These are phyloP conservation scores for Steinernema carpocapsae DNA, from an alignment of 2,888 invertebrate genomes.

Conservation along the genomic window DNA sequence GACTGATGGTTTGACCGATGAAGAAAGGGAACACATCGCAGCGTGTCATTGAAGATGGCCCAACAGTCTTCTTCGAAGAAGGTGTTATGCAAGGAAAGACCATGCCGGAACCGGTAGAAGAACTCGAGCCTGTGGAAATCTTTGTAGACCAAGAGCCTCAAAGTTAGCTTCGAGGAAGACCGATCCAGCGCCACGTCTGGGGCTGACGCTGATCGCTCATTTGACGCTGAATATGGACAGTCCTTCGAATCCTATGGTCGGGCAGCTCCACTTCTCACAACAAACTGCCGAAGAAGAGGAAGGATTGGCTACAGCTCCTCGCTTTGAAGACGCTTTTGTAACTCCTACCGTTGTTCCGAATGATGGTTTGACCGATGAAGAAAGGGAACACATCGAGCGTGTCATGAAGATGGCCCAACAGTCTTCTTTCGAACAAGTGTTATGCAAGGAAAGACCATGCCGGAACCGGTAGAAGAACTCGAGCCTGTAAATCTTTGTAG, in stretches of 20 bases:
- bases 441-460: no score
- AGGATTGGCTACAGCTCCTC: no score
- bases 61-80: conserved; percentile 41
- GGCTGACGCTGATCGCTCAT: conserved; percentile 37
- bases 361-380: conserved; percentile 56
- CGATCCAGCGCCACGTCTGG: conserved; percentile 40
- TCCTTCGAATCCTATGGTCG: conserved; percentile 35
- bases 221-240: conserved; percentile 24
- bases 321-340: conserved; percentile 1
- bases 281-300: conserved; percentile 36
- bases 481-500: conserved; percentile 9
- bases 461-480: conserved; percentile 17
- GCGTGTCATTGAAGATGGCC: conserved; percentile 39
- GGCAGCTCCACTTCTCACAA: conserved; percentile 39
- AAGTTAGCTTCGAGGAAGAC: conserved; percentile 30
- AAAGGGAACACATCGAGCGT: conserved; percentile 52
- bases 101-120: neutral
- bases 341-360: no score
- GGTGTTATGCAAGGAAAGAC: no score
- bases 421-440: conserved; percentile 33
- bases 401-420: conserved; percentile 42
- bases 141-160: neutral
- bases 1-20: conserved; percentile 43
- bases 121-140: neutral
- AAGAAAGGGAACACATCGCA: conserved; percentile 54